A percentile compares a stretch with the other conserved stretches of the same genome.
Conservation (phyloP, 2,113 vertebrate genomes). For the Psilopsiagon aurifrons region DNA sequence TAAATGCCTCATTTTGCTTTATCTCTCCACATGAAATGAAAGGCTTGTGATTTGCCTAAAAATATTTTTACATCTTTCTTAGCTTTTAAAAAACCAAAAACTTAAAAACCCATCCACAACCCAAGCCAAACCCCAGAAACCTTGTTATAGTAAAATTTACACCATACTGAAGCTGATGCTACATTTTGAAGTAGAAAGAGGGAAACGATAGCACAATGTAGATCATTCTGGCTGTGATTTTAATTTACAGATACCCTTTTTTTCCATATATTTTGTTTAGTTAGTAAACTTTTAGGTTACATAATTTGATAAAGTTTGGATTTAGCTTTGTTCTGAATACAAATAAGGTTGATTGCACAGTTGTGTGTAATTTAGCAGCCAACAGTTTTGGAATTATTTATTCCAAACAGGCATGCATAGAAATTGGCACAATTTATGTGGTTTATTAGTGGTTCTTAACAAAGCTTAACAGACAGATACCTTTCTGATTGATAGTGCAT, state of each 20-base stretch:
- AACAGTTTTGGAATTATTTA: not conserved
- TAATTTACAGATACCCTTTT: not conserved
- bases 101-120: too few species aligned
- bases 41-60: not conserved
- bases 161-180: not conserved
- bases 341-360: not conserved
- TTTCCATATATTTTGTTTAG: not conserved
- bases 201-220: not conserved
- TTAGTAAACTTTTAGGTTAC: not conserved
- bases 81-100: not conserved
- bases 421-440: not conserved
- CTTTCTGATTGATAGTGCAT: not conserved
- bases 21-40: not conserved
- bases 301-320: not conserved
- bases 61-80: fast-evolving
- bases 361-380: not conserved
- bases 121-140: fast-evolving
- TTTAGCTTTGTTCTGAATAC: not conserved
- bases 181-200: not conserved
- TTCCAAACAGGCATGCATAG: not conserved
- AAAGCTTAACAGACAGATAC: not conserved
- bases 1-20: not conserved
- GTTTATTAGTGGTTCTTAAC: not conserved
- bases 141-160: not conserved
- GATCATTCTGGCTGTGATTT: not conserved